Evolutionary conservation across 2,113 vertebrate species (phyloP).

Genomic region (Dendrocopos noguchii): DNA sequence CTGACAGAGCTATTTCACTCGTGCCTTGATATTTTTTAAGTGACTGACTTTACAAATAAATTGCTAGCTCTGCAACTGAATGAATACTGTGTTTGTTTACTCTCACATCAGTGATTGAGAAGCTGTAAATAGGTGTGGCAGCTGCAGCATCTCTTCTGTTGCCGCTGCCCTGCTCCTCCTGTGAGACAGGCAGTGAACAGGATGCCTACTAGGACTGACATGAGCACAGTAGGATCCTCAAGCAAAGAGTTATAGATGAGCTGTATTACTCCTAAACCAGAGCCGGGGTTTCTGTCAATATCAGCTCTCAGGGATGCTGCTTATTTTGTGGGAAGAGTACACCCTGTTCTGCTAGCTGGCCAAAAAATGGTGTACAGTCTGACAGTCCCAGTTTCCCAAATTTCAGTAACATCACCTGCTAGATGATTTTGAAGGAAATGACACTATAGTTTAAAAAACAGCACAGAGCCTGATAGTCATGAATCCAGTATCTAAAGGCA

Average conservation of each 20-base stretch:
- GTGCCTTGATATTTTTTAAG: background rate
- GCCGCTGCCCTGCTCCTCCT: conserved; percentile 16
- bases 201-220: conserved; percentile 22
- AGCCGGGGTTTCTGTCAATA: conserved; percentile 5
- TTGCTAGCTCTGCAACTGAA: conserved; percentile 28
- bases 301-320: background rate
- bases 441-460: background rate
- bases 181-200: background rate
- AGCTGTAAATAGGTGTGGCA: conserved; percentile 47
- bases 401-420: background rate
- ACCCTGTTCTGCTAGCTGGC: background rate
- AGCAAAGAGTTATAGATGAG: background rate
- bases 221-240: conserved; percentile 17
- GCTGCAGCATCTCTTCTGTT: conserved; percentile 26
- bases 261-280: background rate
- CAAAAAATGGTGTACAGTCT: background rate
- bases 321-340: background rate
- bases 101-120: background rate
- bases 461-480: background rate
- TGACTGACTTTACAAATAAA: conserved; percentile 19
- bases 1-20: background rate
- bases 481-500: background rate
- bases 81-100: background rate
- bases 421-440: background rate
- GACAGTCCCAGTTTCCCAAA: background rate